Base-by-base conservation (phyloP, 2,888 invertebrate genomes). In the Sarcophaga variegata region DNA sequence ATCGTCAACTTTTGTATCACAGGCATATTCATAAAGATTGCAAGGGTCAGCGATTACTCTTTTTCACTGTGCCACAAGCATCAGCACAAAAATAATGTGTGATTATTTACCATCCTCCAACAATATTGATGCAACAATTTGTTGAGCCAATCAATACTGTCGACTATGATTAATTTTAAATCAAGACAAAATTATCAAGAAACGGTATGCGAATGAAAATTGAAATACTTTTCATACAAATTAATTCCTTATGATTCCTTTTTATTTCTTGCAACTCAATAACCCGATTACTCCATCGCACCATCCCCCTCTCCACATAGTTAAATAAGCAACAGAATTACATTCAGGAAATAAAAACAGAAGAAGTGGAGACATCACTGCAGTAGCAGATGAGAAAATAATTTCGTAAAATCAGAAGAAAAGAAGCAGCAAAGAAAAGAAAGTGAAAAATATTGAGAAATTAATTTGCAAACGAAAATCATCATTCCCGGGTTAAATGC, bases 131-230 rank as follows among this genome's bases (percentile, higher is more conserved):
- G 27, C 27, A 27, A 6, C 64, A 75, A 81, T 71, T 85, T 67
- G 76, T 85, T 81, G 63, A 62, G 62, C n/a, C 80, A 85, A 81
- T 81, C 66, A 78, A 69, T 78, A 49, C 77, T 77, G 78, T 78
- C 74, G 81, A 81, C 47, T 69, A 27, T 6, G 27, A 27, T 67
- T 25, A 27, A 72, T 77, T 27, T 59, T 12, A 64, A 78, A 83
- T 74, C 49, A 64, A 49, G 20, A 66, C 14, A 45, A n/a, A 66
- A 63, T 17, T 67, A 67, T 78, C 37, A 79, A 79, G 37, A 79
- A 79, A 74, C 17, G 45, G 59, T 14, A 14, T 14, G 12, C 70
- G 22, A 64, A 67, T n/a, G 70, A 70, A n/a, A 49, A 27, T 27
- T 27, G 6, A 27, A 27, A 27, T 20, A 1, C 20, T 20, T 0